Base-by-base conservation (phyloP, 2,797 vertebrate species). In the Malacoctenus gilli region DNA sequence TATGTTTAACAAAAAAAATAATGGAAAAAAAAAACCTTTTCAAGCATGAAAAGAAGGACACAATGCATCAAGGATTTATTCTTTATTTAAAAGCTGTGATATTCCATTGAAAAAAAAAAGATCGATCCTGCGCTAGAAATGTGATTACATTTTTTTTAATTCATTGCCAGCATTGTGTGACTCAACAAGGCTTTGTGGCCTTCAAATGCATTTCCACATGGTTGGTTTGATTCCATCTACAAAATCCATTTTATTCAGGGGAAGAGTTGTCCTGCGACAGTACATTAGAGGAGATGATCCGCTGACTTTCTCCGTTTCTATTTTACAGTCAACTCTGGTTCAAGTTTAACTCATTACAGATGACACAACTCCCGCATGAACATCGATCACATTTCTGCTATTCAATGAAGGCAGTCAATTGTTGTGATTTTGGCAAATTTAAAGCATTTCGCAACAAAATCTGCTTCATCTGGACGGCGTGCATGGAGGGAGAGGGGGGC, bases 71-170 rank as follows among this genome's bases (percentile, higher is more conserved):
- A 15, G 36, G 46, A 43, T 65, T 62, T 72, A 59, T 65, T 64
- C 57, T 43, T 73, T 52, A 52, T 64, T 75, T 63, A 67, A 74
- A 76, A 72, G 66, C 57, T 49, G 63, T 2, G 6, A 62, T 72
- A 68, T 77, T 75, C 48, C 48, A 58, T 77, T 71, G 25, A 78
- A 65, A 40, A 80, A 78, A 74, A 62, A 40, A 77, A 80, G 77
- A 74, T 82, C 25, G 8, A 82, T 75, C 57, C 53, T 19, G 25
- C 21, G 44, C 37, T 36, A 36, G 48, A 75, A 70, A 73, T 59
- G 54, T 66, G 56, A 71, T 75, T 43, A 48, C 2, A 38, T 59
- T 65, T 31, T 36, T 54, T 63, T 43, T 6, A 28, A 67, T 66
- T 81, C 44, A 57, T 42, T 42, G 40, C 8, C 5, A 21, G 47